phyloP scores from a whole-genome alignment of 2,113 vertebrate species.

The Nycticebus coucang region DNA sequence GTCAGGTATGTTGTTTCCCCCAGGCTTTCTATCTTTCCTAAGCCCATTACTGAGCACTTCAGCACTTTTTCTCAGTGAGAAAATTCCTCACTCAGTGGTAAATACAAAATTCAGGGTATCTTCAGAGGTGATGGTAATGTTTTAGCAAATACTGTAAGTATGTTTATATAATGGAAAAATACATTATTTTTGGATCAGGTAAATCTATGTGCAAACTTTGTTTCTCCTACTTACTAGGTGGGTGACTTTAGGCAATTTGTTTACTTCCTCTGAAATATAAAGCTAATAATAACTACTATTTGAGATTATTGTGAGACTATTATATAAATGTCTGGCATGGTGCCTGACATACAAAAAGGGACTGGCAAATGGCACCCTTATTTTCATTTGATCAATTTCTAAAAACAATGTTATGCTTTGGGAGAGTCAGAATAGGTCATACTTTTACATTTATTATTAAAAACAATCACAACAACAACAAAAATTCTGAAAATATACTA shows the following conservation, averaged over 20 bases:
- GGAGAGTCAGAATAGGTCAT: neutral
- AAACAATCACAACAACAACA: neutral
- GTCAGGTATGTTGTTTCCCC: neutral
- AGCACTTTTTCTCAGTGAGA: neutral
- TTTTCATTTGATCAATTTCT: neutral
- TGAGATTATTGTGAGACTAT: neutral
- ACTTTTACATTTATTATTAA: neutral
- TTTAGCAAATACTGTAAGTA: neutral
- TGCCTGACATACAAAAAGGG: neutral
- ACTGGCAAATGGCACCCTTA: neutral
- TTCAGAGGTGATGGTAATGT: neutral
- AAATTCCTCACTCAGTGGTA: neutral
- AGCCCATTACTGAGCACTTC: neutral
- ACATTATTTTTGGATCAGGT: neutral
- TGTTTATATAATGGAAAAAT: neutral
- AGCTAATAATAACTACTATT: neutral
- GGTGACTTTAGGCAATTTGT: neutral
- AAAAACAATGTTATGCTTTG: neutral
- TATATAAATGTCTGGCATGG: neutral
- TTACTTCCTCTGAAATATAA: neutral
- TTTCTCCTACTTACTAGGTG: neutral
- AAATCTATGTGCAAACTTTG: neutral
- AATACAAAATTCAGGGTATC: conserved; percentile 36
- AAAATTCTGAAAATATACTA: neutral
- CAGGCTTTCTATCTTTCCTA: neutral